A percentile compares a stretch with the other conserved stretches of the same genome.
phyloP scores from a whole-genome alignment of 1,140 invertebrate genomes.

The Brachionus koreanus region DNA sequence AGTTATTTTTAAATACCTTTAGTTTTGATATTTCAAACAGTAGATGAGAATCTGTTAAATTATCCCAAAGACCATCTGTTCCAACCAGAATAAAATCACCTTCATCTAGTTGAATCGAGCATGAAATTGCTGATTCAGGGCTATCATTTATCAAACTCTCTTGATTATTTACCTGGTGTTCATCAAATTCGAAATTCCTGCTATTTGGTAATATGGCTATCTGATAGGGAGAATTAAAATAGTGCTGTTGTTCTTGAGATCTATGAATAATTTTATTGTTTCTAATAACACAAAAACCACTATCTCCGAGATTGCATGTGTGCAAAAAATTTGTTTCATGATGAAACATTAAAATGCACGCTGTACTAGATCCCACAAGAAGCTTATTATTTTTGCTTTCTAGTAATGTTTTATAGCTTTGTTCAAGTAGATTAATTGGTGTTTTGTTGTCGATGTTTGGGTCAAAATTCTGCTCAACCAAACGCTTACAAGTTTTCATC shows the following conservation, averaged over 20 bases:
- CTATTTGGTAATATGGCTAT: constrained; percentile 72
- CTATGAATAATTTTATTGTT: constrained; percentile 76
- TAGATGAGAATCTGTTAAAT: constrained; percentile 75
- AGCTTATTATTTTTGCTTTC: constrained; percentile 32
- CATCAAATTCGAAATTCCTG: neutral
- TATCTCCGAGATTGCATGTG: constrained; percentile 94
- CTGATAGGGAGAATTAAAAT: constrained; percentile 97
- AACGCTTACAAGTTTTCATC: constrained; percentile 86
- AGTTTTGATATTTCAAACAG: constrained; percentile 11
- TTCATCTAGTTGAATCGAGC: constrained; percentile 82
- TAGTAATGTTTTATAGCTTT: constrained; percentile 26
- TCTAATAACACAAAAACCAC: constrained; percentile 76
- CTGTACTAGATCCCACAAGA: constrained; percentile 82
- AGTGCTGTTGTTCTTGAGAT: constrained; percentile 92
- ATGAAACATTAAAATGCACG: constrained; percentile 87
- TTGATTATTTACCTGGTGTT: neutral
- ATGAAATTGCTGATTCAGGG: constrained; percentile 82
- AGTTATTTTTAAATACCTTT: neutral
- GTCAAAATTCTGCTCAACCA: constrained; percentile 67
- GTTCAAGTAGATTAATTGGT: constrained; percentile 20
- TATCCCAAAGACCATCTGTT: constrained; percentile 96
- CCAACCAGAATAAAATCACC: constrained; percentile 92
- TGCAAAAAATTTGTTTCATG: constrained; percentile 81
- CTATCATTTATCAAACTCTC: constrained; percentile 51
- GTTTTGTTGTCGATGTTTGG: neutral